Evolutionary conservation across 1,140 invertebrate species (phyloP), one percentile per base, ranked within the genome.

Genomic region (Parasteatoda tepidariorum): DNA sequence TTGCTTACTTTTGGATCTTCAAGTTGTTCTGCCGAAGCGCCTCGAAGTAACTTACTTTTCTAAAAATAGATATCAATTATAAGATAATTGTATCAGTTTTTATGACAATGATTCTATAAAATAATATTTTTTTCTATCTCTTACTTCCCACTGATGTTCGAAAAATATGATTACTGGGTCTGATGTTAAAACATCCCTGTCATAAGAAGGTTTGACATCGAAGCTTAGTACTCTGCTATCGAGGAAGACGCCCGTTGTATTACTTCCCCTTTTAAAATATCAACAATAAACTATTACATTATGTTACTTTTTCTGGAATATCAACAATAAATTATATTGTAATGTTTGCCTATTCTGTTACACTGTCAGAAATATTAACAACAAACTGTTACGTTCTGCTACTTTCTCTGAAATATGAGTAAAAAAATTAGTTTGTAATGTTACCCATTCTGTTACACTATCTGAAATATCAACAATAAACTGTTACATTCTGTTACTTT

Each of bases 141-240:
- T 28, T 73, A 79, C 74, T 15, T 79, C 31, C 41, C 33, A 26
- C 22, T 78, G 30, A 28, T 84, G 83, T 57, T 84, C 83, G 22
- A 84, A 67, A 57, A 67, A 79, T 33, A 79, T 57, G 28, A 84
- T 68, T 2, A 84, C 67, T 0, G 74, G 83, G 22, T 84, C 83
- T 2, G 64, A 38, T 2, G 24, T 24, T 15, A 84, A 26, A 22
- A 79, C 54, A 1, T 24, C 18, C 24, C 64, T 34, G 13, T 84
- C 41, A 24, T 79, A 84, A 2, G 62, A 26, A 2, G 83, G 74
- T 13, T 73, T 79, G 26, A 84, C 74, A 6, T 61, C 38, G 41
- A 79, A 84, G 26, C 24, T 73, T 11, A 84, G 38, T 1, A 84
- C 33, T 54, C 83, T 48, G 34, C 83, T 84, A 28, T 84, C 83